phyloP scores from a whole-genome alignment of 2,797 vertebrate genomes.

The Gorsachius magnificus region DNA sequence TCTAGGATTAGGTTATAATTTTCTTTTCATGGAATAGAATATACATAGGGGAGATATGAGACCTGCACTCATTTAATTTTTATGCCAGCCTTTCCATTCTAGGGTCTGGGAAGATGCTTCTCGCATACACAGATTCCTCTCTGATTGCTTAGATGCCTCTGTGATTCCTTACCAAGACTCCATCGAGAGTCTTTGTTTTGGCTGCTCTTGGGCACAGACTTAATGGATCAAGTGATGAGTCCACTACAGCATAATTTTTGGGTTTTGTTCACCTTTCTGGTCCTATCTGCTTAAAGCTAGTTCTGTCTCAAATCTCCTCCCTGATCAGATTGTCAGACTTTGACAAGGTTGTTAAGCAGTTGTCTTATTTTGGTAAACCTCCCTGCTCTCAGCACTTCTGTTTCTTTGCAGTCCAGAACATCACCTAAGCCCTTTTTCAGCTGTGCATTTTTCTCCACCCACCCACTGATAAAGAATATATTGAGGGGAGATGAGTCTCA shows the following conservation, averaged over 20 bases:
- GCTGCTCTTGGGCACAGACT: not conserved
- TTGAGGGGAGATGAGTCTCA: not conserved
- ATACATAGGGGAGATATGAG: not conserved
- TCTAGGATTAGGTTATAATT: slow-evolving; percentile 29
- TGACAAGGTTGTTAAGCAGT: not conserved
- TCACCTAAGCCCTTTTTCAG: not conserved
- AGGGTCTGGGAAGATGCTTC: not conserved
- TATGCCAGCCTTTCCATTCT: not conserved
- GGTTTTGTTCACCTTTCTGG: not conserved
- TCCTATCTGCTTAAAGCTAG: not conserved
- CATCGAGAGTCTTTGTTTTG: not conserved
- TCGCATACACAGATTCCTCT: not conserved
- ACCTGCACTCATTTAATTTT: not conserved
- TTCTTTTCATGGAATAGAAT: not conserved
- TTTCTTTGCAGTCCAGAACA: not conserved
- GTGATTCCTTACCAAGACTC: no score
- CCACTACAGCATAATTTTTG: not conserved
- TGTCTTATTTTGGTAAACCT: not conserved
- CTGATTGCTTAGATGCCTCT: not conserved
- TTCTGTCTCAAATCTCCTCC: not conserved
- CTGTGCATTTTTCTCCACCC: not conserved
- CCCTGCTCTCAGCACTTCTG: not conserved
- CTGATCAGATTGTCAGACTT: not conserved
- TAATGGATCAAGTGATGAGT: not conserved
- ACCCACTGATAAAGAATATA: not conserved